Conservation (phyloP, 2,113 vertebrate genomes). For the Python bivittatus region DNA sequence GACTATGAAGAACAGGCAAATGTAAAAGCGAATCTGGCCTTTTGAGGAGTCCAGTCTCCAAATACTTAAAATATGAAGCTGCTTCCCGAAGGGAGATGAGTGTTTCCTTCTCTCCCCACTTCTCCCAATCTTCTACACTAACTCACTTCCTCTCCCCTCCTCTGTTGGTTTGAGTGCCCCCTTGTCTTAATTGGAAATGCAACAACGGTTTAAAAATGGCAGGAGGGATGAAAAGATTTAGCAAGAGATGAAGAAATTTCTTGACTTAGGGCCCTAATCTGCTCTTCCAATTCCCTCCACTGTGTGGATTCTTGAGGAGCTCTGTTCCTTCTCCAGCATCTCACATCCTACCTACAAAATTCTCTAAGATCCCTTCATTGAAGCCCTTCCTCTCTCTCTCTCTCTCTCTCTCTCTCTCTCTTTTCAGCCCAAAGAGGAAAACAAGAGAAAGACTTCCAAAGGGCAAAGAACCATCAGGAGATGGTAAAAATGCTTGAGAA, state of each 20-base stretch:
- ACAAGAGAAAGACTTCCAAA: constrained; percentile 82
- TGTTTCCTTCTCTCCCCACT: not conserved
- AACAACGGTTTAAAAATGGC: constrained; percentile 85
- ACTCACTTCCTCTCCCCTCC: not conserved
- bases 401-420: constrained; percentile 70
- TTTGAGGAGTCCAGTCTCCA: not conserved
- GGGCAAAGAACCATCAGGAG: constrained; percentile 82
- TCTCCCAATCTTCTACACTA: not conserved
- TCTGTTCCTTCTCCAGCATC: constrained; percentile 77
- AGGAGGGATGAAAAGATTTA: constrained; percentile 85
- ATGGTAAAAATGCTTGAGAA: constrained; percentile 81
- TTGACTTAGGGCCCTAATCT: constrained; percentile 85
- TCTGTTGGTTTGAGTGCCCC: not conserved
- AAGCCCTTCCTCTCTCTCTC: constrained; percentile 72
- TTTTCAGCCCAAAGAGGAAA: constrained; percentile 81
- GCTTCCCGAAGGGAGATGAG: not conserved
- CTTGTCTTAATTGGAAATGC: constrained; percentile 78
- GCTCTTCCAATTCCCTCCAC: constrained; percentile 85
- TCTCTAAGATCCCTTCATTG: constrained; percentile 74
- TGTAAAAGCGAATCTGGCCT: not conserved
- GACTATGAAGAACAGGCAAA: not conserved
- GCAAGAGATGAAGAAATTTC: constrained; percentile 87
- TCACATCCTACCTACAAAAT: constrained; percentile 81
- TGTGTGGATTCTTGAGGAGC: constrained; percentile 83
- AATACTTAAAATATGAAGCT: not conserved